These are phyloP conservation scores for Eutrigla gurnardus DNA, from an alignment of 2,797 vertebrate species.

Conservation along the genomic window DNA sequence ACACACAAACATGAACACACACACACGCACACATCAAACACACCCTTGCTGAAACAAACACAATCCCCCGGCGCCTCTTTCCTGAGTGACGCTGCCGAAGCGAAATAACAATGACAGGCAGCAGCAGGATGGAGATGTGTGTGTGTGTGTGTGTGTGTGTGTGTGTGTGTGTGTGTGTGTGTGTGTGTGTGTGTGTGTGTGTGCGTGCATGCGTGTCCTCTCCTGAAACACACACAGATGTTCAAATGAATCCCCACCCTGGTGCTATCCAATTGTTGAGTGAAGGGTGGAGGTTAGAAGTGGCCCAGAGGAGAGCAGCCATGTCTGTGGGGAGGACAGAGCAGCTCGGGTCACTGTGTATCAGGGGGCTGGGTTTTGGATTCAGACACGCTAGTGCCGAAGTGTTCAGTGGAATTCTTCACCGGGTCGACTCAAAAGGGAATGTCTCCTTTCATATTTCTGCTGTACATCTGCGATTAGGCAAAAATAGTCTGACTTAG, in stretches of 20 bases:
- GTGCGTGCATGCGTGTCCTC: constrained; percentile 53
- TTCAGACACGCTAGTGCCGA: neutral
- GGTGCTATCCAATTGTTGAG: constrained; percentile 58
- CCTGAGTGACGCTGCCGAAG: constrained; percentile 78
- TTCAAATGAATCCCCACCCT: constrained; percentile 52
- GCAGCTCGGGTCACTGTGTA: neutral
- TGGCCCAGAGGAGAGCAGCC: constrained; percentile 30
- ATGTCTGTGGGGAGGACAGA: constrained; percentile 26
- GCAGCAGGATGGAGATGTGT: constrained; percentile 73
- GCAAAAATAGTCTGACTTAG: neutral
- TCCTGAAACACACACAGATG: constrained; percentile 48
- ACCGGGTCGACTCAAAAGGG: neutral
- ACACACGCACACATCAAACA: constrained; percentile 42
- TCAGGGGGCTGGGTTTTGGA: neutral
- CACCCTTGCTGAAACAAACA: constrained; percentile 81
- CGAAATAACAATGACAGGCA: constrained; percentile 83
- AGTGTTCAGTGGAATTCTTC: neutral
- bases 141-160: constrained; percentile 48
- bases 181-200: constrained; percentile 53
- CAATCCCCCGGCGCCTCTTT: constrained; percentile 81
- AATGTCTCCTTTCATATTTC: neutral
- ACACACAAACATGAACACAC: neutral
- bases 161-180: constrained; percentile 43
- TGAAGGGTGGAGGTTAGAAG: constrained; percentile 61
- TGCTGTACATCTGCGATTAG: neutral